Conservation (phyloP, 2,113 vertebrate species). For the Neodontobutis hainanensis region DNA sequence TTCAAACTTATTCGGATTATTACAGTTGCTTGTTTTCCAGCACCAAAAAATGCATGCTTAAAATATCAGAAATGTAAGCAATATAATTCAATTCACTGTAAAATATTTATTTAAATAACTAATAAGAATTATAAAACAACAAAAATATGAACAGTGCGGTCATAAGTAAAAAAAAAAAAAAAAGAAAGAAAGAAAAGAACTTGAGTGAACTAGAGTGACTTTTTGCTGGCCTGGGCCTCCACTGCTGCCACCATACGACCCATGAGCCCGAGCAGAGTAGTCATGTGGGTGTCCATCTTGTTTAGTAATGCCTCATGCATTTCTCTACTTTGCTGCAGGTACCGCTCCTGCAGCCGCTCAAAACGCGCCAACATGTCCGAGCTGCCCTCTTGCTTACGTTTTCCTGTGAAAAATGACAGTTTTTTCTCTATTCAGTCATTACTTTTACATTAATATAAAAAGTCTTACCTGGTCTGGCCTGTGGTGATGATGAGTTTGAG, state of each 20-base stretch:
- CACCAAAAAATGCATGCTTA: no score
- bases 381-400: not conserved
- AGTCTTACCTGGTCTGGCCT: not conserved
- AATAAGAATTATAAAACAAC: no score
- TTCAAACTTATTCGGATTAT: no score
- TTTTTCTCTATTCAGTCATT: not conserved
- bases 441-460: no score
- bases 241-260: not conserved
- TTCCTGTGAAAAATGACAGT: not conserved
- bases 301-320: conserved; percentile 8
- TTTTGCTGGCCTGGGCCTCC: conserved; percentile 1
- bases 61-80: no score
- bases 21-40: no score
- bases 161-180: no score
- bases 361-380: conserved; percentile 1
- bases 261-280: not conserved
- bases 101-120: no score
- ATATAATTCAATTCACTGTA: no score
- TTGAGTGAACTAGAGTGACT: no score
- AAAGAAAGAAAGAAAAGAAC: no score
- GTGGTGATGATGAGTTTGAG: not conserved
- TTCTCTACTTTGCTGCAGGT: conserved; percentile 5
- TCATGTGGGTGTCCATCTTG: conserved; percentile 7
- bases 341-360: not conserved
- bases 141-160: no score